A percentile compares a stretch with the other conserved stretches of the same genome.
Conservation (phyloP, 2,797 vertebrate species). For the Tympanoctomys barrerae region DNA sequence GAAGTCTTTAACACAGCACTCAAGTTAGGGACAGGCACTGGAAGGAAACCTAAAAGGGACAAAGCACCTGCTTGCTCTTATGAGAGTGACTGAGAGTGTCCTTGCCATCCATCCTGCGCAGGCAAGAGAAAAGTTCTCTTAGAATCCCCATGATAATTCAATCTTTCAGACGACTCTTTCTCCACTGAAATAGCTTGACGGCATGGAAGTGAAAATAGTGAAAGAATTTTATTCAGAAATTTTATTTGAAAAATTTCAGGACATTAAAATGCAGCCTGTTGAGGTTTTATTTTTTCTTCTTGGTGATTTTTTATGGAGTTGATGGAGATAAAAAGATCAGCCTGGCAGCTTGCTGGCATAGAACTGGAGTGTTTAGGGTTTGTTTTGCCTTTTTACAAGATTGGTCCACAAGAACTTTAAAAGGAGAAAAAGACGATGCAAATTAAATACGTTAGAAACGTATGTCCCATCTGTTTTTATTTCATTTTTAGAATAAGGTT, state of each 20-base stretch:
- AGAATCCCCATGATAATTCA: neutral
- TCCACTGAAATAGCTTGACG: conserved; percentile 53
- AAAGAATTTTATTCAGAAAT: conserved; percentile 68
- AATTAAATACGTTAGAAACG: conserved; percentile 91
- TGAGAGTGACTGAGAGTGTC: neutral
- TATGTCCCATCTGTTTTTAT: conserved; percentile 90
- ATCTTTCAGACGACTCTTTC: conserved; percentile 1
- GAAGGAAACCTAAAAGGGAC: neutral
- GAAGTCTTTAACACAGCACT: conserved; percentile 36
- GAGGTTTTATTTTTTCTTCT: conserved; percentile 29
- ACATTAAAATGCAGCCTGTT: conserved; percentile 75
- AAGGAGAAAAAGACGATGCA: conserved; percentile 86
- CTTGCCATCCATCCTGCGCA: neutral
- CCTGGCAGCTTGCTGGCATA: conserved; percentile 85
- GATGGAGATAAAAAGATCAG: conserved; percentile 86
- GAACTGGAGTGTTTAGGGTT: conserved; percentile 84
- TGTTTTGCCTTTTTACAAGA: conserved; percentile 89
- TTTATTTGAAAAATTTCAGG: conserved; percentile 71
- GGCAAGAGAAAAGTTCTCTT: neutral
- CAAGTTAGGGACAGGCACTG: neutral
- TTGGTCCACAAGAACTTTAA: conserved; percentile 88
- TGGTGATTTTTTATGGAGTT: conserved; percentile 78
- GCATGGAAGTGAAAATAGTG: conserved; percentile 42
- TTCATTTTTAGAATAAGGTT: conserved; percentile 91
- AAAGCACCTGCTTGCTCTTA: neutral